Conservation (phyloP, 2,797 vertebrate species). For the Clarias platycephalus region DNA sequence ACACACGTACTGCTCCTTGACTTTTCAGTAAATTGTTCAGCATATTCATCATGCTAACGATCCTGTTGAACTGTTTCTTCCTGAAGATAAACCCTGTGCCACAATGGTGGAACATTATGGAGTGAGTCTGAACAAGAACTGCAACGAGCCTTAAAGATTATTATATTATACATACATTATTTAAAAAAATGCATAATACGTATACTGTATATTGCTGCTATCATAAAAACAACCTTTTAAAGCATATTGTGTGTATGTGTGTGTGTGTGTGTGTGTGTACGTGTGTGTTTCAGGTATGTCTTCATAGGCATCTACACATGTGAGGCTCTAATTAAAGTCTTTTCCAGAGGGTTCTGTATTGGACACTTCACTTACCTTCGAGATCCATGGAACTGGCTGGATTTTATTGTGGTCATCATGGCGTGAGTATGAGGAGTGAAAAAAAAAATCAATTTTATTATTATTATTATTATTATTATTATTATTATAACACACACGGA, state of each 20-base stretch:
- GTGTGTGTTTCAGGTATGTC: slow-evolving; percentile 76
- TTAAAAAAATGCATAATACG: too few relatives aligned
- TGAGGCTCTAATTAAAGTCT: slow-evolving; percentile 87
- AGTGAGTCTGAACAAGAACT: slow-evolving; percentile 78
- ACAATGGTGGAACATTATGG: slow-evolving; percentile 87
- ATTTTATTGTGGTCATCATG: slow-evolving; percentile 97
- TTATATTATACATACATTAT: background rate
- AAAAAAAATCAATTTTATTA: background rate
- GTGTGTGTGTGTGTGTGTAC: background rate
- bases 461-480: too few relatives aligned
- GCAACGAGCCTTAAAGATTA: background rate
- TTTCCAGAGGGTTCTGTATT: slow-evolving; percentile 88
- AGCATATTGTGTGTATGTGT: too few relatives aligned
- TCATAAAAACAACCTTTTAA: too few relatives aligned
- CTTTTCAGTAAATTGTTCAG: slow-evolving; percentile 84
- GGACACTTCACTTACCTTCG: slow-evolving; percentile 91
- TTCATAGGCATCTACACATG: slow-evolving; percentile 95
- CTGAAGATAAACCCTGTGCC: slow-evolving; percentile 91
- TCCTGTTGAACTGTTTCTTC: slow-evolving; percentile 92
- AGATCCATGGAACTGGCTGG: slow-evolving; percentile 98
- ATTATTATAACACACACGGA: too few relatives aligned
- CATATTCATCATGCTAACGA: slow-evolving; percentile 95
- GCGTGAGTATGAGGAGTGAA: slow-evolving; percentile 79
- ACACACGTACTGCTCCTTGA: slow-evolving; percentile 72
- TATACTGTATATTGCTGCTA: too few relatives aligned